Evolutionary conservation across 2,113 vertebrate species (phyloP).

Genomic region (Cinclus cinclus): DNA sequence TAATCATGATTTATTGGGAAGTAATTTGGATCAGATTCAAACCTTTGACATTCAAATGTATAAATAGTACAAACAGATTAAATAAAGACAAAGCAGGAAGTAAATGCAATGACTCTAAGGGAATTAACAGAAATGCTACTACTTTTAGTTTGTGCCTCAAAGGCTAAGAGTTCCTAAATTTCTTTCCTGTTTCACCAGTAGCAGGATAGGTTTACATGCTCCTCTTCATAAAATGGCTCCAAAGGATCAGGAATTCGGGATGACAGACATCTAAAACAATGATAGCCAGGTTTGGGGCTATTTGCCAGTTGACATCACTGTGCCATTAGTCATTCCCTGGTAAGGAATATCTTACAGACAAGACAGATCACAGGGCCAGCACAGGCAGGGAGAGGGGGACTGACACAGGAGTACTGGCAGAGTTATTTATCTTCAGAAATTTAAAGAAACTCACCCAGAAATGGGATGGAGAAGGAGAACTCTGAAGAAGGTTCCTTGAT

Average conservation of each 20-base stretch:
- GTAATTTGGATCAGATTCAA: background rate
- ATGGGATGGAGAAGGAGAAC: background rate
- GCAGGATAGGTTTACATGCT: background rate
- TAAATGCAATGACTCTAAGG: background rate
- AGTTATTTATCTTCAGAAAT: background rate
- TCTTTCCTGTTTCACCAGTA: background rate
- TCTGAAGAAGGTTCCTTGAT: background rate
- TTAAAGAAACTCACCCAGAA: background rate
- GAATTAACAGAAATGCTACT: background rate
- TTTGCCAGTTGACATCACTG: background rate
- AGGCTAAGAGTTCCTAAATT: background rate
- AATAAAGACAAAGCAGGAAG: slow-evolving; percentile 19
- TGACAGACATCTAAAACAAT: background rate
- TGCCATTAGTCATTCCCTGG: background rate
- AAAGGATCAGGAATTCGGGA: background rate
- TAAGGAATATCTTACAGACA: background rate
- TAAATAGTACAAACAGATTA: background rate
- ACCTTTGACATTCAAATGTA: background rate
- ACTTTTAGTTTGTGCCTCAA: background rate
- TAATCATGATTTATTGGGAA: background rate
- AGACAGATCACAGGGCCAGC: background rate
- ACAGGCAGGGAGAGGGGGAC: background rate
- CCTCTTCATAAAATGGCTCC: background rate
- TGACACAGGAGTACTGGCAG: background rate
- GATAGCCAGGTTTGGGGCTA: background rate